A percentile compares a stretch with the other conserved stretches of the same genome.
These are phyloP conservation scores for Eulithis prunata DNA, from an alignment of 2,888 invertebrate species.

Conservation along the genomic window DNA sequence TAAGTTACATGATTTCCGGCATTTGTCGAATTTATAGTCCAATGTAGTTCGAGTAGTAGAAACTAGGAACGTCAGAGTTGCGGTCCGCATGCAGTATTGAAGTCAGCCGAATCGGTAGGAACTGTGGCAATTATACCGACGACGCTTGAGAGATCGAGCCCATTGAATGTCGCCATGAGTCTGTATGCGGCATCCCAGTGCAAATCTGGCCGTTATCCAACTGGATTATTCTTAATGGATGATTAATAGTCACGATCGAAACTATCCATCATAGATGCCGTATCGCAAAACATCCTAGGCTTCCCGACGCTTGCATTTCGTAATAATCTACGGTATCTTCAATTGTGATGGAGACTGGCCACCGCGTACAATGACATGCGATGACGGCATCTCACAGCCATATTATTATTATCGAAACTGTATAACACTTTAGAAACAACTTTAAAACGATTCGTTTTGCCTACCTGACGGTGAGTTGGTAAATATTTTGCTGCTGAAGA, in stretches of 20 bases:
- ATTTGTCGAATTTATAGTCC: neutral
- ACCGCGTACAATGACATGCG: conserved; percentile 46
- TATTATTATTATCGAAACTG: neutral
- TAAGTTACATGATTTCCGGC: neutral
- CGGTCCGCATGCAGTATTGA: neutral
- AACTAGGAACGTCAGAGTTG: neutral
- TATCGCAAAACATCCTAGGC: conserved; percentile 43
- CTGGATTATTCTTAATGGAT: conserved; percentile 58
- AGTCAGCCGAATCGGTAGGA: neutral
- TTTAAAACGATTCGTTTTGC: conserved; percentile 15
- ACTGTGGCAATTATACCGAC: neutral
- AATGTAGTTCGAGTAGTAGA: neutral
- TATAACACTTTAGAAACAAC: conserved; percentile 42
- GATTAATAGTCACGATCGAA: conserved; percentile 55
- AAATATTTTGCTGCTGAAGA: conserved; percentile 46
- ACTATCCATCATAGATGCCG: conserved; percentile 50
- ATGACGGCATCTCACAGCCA: conserved; percentile 48
- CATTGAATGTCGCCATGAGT: conserved; percentile 1
- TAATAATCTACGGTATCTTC: conserved; percentile 49
- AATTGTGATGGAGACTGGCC: conserved; percentile 48
- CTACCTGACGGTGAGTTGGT: conserved; percentile 5
- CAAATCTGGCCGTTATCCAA: conserved; percentile 61
- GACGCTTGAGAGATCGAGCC: neutral
- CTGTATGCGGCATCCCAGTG: neutral
- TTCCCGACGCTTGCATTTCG: conserved; percentile 40